Evolutionary conservation across 2,797 vertebrate genomes (phyloP), one percentile per base, ranked within the genome.

Genomic region (Propithecus perrieri): DNA sequence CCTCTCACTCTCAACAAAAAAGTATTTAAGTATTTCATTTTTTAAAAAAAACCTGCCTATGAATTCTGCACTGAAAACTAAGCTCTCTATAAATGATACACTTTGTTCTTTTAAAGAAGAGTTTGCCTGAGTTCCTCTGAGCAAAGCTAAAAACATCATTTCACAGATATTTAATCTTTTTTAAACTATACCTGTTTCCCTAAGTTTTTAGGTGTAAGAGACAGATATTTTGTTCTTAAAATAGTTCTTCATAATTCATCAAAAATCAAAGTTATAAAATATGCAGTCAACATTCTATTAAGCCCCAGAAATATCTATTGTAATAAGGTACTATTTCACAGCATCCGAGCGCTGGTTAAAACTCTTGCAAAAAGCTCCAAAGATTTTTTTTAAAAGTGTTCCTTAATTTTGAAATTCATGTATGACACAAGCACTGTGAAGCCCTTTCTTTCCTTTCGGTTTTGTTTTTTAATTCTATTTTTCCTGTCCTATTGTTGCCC

Each of bases 321-420:
- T 28, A 76, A 81, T 48, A 81, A 72, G 9, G 43, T 65, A 48
- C 35, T 67, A 26, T 74, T 79, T 65, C 24, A 50, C 30, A 87
- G 46, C 30, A 72, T 35, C 4, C 1, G n/a, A 33, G 10, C 13
- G 53, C 38, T 76, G 30, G 7, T 83, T 41, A 69, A 50, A 80
- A 80, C 50, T 55, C 75, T 63, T 33, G 2, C 33, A n/a, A 86
- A 89, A 90, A 85, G 1, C n/a, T 85, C 59, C 28, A 30, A 67
- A 84, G 69, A 50, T 9, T 43, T 89, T 28, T 61, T 65, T 69
- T 22, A 10, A 12, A 38, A 26, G 7, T 30, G 30, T 48, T 53
- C 57, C 67, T 96, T 95, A 87, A 89, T 97, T 94, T 97, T 95
- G 12, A 96, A 97, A 97, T 71, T 83, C 10, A 13, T 94, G 0